Evolutionary conservation across 2,888 invertebrate genomes (phyloP), one percentile per base, ranked within the genome.

Genomic region (Agrochola macilenta): DNA sequence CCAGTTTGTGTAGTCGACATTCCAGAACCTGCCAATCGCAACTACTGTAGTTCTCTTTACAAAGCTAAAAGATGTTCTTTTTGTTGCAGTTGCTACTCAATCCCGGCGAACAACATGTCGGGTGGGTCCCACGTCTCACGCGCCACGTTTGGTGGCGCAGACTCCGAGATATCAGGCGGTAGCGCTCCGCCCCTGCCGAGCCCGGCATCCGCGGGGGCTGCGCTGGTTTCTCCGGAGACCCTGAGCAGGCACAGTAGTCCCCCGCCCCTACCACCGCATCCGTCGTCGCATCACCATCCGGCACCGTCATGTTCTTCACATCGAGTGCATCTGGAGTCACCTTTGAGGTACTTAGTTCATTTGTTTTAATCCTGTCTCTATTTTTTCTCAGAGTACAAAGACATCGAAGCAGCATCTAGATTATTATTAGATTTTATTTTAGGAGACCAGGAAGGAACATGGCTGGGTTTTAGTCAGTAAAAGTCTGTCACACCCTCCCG

Each of bases 211-310:
- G 97, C 98, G 68, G 97, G 97, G 79, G 98, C 98, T 79, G 97
- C 98, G 76, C 97, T 98, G 89, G 98, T 98, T 86, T 98, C 98
- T 49, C 98, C 98, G 63, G 98, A 98, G 87, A 97, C 98, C 83
- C 97, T 98, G 91, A 97, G 97, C 93, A 95, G 97, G 83, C 98
- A 98, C 91, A 98, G 98, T 90, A 96, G 96, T 74, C 96, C 96
- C 0, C 96, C 98, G 94, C 93, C 96, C 0, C 89, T 96, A 66
- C 96, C 96, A 0, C 96, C 95, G 92, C 96, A 97, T 78, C 98
- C 98, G 43, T 97, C 97, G 2, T 97, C 97, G 1, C 95, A 94
- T 69, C 93, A 90, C 86, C 95, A 94, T 81, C 96, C 97, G 0
- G 96, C 96, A n/a, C 96, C 97, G 0, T 97, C 97, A 5, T 97